Evolutionary conservation across 2,113 vertebrate genomes (phyloP).

Genomic region (Halcyon malimbica): DNA sequence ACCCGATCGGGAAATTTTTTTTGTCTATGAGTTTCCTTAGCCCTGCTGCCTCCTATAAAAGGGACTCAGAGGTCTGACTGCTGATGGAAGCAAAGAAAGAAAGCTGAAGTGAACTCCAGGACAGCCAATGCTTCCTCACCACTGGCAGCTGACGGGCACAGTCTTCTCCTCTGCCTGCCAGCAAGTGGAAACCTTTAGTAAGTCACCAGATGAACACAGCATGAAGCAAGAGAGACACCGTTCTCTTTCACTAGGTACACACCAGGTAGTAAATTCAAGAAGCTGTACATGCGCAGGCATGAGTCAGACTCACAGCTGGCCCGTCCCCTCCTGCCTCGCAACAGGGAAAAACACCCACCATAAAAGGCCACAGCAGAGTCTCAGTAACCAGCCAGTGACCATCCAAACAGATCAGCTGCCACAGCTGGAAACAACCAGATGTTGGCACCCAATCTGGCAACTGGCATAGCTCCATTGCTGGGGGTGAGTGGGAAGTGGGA

Average conservation of each 20-base stretch:
- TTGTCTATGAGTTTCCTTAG: neutral
- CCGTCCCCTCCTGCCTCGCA: neutral
- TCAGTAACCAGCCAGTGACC: neutral
- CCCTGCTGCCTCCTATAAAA: neutral
- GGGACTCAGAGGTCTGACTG: neutral
- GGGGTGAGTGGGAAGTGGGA: neutral
- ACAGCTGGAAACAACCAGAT: neutral
- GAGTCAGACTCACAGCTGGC: slow-evolving; percentile 27
- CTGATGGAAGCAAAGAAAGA: neutral
- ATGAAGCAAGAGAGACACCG: rapidly evolving
- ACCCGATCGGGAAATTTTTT: rapidly evolving
- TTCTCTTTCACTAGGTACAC: neutral
- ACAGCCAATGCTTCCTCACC: neutral
- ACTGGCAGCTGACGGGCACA: rapidly evolving
- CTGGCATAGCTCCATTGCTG: neutral
- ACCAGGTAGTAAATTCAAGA: slow-evolving; percentile 25
- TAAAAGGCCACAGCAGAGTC: neutral
- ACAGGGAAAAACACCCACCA: neutral
- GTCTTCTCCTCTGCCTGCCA: neutral
- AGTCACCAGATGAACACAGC: neutral
- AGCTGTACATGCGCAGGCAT: neutral
- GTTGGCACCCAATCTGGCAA: neutral
- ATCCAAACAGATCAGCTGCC: neutral
- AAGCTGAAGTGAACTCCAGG: neutral
- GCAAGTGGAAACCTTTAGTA: neutral